These are phyloP conservation scores for Paraescarpia echinospica DNA, from an alignment of 1,140 invertebrate genomes.

Conservation along the genomic window DNA sequence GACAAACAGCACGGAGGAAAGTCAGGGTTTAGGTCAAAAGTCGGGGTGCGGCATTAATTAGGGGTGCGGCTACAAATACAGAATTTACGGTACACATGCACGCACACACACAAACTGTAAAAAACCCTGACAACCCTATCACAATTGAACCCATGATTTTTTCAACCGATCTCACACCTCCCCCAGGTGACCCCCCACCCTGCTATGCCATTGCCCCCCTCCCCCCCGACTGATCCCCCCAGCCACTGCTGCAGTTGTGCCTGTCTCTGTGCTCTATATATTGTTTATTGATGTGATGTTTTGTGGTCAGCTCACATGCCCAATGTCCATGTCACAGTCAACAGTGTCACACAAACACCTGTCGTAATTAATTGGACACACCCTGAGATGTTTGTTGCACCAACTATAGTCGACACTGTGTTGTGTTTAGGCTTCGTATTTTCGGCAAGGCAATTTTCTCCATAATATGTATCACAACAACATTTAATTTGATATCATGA, in stretches of 20 bases:
- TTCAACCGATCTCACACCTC: too few species aligned
- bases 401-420: neutral
- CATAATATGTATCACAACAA: too few species aligned
- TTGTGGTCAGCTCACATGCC: neutral
- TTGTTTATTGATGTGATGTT: neutral
- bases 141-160: neutral
- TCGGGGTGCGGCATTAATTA: too few species aligned
- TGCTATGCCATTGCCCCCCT: neutral
- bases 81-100: neutral
- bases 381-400: neutral
- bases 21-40: too few species aligned
- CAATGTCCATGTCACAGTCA: neutral
- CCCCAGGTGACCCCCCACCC: neutral
- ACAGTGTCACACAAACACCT: neutral
- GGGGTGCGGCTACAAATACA: too few species aligned
- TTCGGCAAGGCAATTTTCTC: too few species aligned
- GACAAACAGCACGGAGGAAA: too few species aligned
- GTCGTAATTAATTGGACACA: neutral
- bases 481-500: too few species aligned
- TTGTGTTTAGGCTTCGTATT: too few species aligned
- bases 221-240: neutral
- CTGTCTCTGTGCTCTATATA: neutral
- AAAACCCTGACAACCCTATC: neutral
- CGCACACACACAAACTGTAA: neutral
- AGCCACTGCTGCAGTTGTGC: neutral